phyloP scores from a whole-genome alignment of 1,140 invertebrate genomes.

The Apis mellifera region DNA sequence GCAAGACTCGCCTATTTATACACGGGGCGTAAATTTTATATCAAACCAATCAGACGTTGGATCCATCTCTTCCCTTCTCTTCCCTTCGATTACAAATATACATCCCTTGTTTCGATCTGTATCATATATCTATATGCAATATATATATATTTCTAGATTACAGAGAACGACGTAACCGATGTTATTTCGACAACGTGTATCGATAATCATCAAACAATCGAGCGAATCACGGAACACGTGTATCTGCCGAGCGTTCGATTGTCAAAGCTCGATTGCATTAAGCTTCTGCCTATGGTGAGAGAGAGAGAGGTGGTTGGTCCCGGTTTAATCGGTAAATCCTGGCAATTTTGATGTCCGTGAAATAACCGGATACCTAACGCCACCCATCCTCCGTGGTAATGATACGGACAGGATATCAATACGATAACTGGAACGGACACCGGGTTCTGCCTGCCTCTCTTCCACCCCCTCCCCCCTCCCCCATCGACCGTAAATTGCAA shows the following conservation, averaged over 20 bases:
- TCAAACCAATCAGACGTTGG: neutral
- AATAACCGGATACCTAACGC: conserved; percentile 12
- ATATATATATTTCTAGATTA: neutral
- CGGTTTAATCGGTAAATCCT: conserved; percentile 42
- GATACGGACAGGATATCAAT: conserved; percentile 33
- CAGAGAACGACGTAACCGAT: neutral
- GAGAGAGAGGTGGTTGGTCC: too few relatives aligned
- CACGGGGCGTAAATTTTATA: neutral
- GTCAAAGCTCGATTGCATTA: conserved; percentile 36
- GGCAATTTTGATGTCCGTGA: conserved; percentile 38
- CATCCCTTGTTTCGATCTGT: too few relatives aligned
- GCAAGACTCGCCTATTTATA: conserved; percentile 3
- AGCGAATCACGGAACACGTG: neutral
- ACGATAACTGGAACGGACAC: conserved; percentile 25
- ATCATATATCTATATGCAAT: too few relatives aligned
- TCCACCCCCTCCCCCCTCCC: too few relatives aligned
- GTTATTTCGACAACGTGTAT: conserved; percentile 23
- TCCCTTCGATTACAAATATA: too few relatives aligned
- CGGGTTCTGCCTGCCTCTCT: neutral
- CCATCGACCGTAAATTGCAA: conserved; percentile 16
- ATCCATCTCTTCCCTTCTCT: neutral
- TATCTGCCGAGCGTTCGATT: conserved; percentile 3
- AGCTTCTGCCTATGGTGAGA: conserved; percentile 25
- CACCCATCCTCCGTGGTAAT: conserved; percentile 14
- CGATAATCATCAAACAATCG: conserved; percentile 13